Evolutionary conservation across 2,797 vertebrate species (phyloP).

Genomic region (Lacerta agilis): DNA sequence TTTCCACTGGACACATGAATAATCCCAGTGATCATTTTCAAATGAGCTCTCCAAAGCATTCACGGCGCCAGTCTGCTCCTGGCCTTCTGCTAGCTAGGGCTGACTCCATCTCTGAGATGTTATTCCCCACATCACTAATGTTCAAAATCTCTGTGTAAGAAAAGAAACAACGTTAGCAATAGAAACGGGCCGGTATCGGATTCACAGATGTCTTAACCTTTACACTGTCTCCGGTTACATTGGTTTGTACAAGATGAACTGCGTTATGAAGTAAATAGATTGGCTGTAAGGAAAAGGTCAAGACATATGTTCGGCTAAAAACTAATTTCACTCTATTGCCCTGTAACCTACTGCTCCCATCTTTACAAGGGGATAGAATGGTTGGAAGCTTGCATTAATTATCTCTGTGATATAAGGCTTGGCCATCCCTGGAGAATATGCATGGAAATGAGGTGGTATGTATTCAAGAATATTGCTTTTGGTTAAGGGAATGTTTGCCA

Average conservation of each 20-base stretch:
- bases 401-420: slow-evolving; percentile 75
- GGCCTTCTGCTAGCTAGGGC: slow-evolving; percentile 20
- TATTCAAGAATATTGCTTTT: slow-evolving; percentile 59
- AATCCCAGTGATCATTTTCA: slow-evolving; percentile 1
- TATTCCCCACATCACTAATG: slow-evolving; percentile 41
- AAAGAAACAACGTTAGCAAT: slow-evolving; percentile 52
- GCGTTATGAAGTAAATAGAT: slow-evolving; percentile 95
- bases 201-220: slow-evolving; percentile 89
- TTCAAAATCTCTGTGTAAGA: slow-evolving; percentile 58
- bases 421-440: slow-evolving; percentile 69
- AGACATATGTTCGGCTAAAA: slow-evolving; percentile 93
- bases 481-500: slow-evolving; percentile 36
- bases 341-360: slow-evolving; percentile 78
- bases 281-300: slow-evolving; percentile 93
- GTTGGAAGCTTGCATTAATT: slow-evolving; percentile 80
- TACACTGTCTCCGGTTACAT: slow-evolving; percentile 87
- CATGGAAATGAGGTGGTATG: slow-evolving; percentile 67
- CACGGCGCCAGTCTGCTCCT: not conserved
- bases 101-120: slow-evolving; percentile 54
- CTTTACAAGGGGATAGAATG: slow-evolving; percentile 75
- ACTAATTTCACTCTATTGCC: slow-evolving; percentile 89
- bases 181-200: slow-evolving; percentile 80
- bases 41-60: slow-evolving; percentile 41
- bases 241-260: slow-evolving; percentile 88
- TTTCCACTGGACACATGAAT: not conserved